These are phyloP conservation scores for Enteromius thamalakanensis DNA, from an alignment of 2,797 vertebrate genomes.

Conservation along the genomic window DNA sequence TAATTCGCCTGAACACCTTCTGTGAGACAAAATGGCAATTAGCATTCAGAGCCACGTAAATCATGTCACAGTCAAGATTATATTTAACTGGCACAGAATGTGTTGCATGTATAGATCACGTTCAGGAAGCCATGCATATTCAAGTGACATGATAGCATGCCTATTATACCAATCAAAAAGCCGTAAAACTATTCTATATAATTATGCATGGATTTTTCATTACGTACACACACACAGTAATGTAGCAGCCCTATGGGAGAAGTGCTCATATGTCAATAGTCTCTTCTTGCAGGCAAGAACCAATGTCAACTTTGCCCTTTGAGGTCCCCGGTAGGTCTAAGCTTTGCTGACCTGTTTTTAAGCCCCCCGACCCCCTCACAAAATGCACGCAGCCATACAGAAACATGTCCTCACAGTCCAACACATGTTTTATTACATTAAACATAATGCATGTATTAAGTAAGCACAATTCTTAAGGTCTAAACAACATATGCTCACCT, in stretches of 20 bases:
- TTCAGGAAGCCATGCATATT: constrained; percentile 10
- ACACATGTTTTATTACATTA: not conserved
- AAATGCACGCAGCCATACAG: constrained; percentile 17
- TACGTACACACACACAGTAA: constrained; percentile 1
- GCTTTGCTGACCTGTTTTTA: constrained; percentile 19
- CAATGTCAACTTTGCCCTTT: constrained; percentile 46
- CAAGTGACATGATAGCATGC: not conserved
- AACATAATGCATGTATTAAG: not conserved
- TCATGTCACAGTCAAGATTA: constrained; percentile 15
- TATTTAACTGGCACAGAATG: constrained; percentile 33
- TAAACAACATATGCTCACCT: constrained; percentile 78
- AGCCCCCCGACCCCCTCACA: not conserved
- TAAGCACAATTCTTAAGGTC: not conserved
- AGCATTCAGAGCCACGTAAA: constrained; percentile 4
- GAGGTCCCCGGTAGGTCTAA: not conserved
- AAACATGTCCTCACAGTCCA: not conserved
- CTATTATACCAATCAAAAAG: constrained; percentile 3
- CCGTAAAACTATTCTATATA: not conserved
- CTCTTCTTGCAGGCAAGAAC: constrained; percentile 26
- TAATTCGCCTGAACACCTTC: not conserved
- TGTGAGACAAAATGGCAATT: not conserved
- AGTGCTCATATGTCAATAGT: constrained; percentile 24
- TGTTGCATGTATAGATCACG: constrained; percentile 2
- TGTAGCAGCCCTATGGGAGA: constrained; percentile 6
- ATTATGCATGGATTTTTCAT: not conserved